These are phyloP conservation scores for Xanthia togata DNA, from an alignment of 2,888 invertebrate species.

Conservation along the genomic window DNA sequence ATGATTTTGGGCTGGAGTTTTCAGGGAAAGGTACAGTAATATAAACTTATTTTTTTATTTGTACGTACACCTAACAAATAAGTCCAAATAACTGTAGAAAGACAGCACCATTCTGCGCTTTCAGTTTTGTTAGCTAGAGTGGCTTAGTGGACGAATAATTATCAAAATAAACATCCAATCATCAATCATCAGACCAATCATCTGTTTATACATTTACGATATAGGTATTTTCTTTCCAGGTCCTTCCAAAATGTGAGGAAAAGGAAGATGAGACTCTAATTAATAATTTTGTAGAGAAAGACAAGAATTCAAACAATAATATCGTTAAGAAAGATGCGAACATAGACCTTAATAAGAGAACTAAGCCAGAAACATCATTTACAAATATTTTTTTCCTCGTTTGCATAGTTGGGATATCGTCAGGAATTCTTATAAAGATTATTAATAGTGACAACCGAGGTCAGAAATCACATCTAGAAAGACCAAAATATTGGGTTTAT, in stretches of 20 bases:
- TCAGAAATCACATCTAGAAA: slow-evolving; percentile 62
- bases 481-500: slow-evolving; percentile 90
- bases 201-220: background rate
- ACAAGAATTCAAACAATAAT: slow-evolving; percentile 27
- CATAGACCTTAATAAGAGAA: slow-evolving; percentile 28
- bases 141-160: too few species aligned
- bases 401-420: slow-evolving; percentile 80
- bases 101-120: too few species aligned
- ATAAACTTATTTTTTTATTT: background rate
- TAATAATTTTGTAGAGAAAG: slow-evolving; percentile 30
- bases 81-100: background rate
- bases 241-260: slow-evolving; percentile 24
- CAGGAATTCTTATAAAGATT: slow-evolving; percentile 81
- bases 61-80: background rate
- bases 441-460: slow-evolving; percentile 76
- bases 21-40: background rate
- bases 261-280: slow-evolving; percentile 51
- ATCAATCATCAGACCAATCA: background rate
- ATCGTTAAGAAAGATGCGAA: slow-evolving; percentile 49
- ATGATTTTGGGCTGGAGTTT: background rate
- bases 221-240: slow-evolving; percentile 62
- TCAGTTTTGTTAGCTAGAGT: too few species aligned
- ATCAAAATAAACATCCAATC: too few species aligned
- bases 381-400: slow-evolving; percentile 78
- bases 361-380: slow-evolving; percentile 60